Base-by-base conservation (phyloP, 2,113 vertebrate species). In the Scomber colias region DNA sequence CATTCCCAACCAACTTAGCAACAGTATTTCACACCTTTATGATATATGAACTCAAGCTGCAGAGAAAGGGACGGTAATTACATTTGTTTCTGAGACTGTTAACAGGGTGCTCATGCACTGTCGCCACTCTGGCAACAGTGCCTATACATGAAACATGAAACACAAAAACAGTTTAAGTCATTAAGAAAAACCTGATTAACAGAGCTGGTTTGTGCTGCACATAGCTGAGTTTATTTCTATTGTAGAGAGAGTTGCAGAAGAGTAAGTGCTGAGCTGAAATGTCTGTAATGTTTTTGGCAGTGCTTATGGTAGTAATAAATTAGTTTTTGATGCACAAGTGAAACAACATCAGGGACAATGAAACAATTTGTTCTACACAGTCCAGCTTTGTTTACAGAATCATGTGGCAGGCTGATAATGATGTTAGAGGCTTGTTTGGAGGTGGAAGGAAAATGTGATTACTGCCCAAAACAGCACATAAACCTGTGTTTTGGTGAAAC, bases 1-100 rank as follows among this genome's bases (percentile, higher is more conserved):
- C 11, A 62, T 55, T 40, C 19, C 4, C 45, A 77, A 62, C 31
- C 5, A 61, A 45, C 3, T 21, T 10, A 40, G 35, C 10, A 61
- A 56, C 14, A 73, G 17, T 49, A 78, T 85, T 84, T 86, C 59
- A 77, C 83, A 87, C 75, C 27, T 79, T 64, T 17, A 72, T 71
- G 57, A 70, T 53, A 69, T 6, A 48, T 71, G 75, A 74, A 71
- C 57, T 82, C 49, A 9, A 73, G 31, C 35, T 57, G 56, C 30
- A 63, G 57, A 21, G 56, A 50, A 24, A 7, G 12, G 55, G 15
- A 19, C 3, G 61, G 60, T 40, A 53, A 30, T 70, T 27, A 35
- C 2, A 61, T 27, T n/a, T 35, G 35, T 64, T 56, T 50, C 9
- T 1, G 12, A 16, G 1, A 13, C 4, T 53, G 16, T 11, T 2